These are phyloP conservation scores for Sabellastarte sp. DNA, from an alignment of 2,888 invertebrate species.

Conservation along the genomic window DNA sequence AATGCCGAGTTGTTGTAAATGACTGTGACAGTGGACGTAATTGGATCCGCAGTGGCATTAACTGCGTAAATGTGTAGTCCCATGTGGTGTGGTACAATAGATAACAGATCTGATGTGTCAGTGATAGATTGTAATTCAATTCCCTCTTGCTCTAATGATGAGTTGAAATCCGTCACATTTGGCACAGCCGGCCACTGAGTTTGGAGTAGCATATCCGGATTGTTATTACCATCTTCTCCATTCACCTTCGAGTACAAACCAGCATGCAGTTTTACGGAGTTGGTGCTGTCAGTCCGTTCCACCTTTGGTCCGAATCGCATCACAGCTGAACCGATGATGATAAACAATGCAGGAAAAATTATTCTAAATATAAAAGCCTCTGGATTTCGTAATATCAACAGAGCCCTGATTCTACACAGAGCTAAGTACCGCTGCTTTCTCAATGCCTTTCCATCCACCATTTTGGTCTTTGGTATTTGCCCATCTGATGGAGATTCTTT, in stretches of 20 bases:
- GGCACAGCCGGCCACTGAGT: no score
- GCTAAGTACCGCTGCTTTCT: conserved; percentile 33
- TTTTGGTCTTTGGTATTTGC: no score
- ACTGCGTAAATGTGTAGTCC: conserved; percentile 16
- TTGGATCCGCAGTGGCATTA: background rate
- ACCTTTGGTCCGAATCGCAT: background rate
- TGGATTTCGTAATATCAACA: conserved; percentile 6
- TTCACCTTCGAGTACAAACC: background rate
- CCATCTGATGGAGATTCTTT: no score
- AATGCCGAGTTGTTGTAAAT: conserved; percentile 73
- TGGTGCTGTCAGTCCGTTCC: background rate
- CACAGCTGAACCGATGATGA: conserved; percentile 3
- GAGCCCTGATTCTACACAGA: conserved; percentile 34
- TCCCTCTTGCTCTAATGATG: background rate
- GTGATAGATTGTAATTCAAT: conserved; percentile 1
- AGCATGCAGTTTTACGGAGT: background rate
- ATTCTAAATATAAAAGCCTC: conserved; percentile 12
- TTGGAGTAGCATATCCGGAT: background rate
- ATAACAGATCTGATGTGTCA: conserved; percentile 8
- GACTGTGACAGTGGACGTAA: conserved; percentile 7
- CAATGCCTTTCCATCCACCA: background rate
- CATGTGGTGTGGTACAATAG: conserved; percentile 15
- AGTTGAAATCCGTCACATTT: background rate
- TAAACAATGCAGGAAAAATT: conserved; percentile 13
- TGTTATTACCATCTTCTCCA: background rate